These are phyloP conservation scores for Ennomos erosarius DNA, from an alignment of 2,888 invertebrate genomes.

Conservation along the genomic window DNA sequence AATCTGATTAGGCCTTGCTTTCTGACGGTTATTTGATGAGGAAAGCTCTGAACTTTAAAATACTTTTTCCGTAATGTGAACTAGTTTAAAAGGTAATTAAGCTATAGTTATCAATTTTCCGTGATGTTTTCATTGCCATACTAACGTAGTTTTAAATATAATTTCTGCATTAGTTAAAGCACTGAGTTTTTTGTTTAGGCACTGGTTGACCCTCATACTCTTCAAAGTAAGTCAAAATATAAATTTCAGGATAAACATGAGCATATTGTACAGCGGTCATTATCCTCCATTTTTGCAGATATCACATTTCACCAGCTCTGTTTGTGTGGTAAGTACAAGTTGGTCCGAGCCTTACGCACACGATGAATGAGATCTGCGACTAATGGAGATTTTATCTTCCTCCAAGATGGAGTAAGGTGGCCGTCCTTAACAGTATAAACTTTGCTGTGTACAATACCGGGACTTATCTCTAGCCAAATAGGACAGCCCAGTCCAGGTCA, in stretches of 20 bases:
- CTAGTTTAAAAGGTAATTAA: conserved; percentile 6
- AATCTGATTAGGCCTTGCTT: conserved; percentile 41
- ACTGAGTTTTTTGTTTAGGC: background rate
- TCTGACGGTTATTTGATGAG: conserved; percentile 37
- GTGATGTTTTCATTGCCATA: background rate
- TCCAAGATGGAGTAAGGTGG: conserved; percentile 73
- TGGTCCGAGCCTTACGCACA: conserved; percentile 59
- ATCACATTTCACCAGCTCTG: conserved; percentile 51
- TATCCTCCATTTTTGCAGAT: conserved; percentile 32
- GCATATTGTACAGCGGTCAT: conserved; percentile 29
- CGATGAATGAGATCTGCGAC: conserved; percentile 78
- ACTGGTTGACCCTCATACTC: too few species aligned
- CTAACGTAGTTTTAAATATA: background rate
- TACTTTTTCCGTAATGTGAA: conserved; percentile 27
- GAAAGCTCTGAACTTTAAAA: conserved; percentile 31
- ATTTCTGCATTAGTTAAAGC: too few species aligned
- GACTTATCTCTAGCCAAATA: conserved; percentile 74
- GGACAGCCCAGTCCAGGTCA: conserved; percentile 71
- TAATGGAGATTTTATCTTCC: conserved; percentile 81
- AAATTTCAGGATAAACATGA: conserved; percentile 21
- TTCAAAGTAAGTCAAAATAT: conserved; percentile 6
- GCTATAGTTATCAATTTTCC: conserved; percentile 4
- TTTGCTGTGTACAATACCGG: conserved; percentile 73
- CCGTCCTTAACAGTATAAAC: conserved; percentile 73
- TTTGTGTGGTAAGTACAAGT: conserved; percentile 63